These are phyloP conservation scores for Austrofundulus limnaeus DNA, from an alignment of 2,113 vertebrate genomes.

Conservation along the genomic window DNA sequence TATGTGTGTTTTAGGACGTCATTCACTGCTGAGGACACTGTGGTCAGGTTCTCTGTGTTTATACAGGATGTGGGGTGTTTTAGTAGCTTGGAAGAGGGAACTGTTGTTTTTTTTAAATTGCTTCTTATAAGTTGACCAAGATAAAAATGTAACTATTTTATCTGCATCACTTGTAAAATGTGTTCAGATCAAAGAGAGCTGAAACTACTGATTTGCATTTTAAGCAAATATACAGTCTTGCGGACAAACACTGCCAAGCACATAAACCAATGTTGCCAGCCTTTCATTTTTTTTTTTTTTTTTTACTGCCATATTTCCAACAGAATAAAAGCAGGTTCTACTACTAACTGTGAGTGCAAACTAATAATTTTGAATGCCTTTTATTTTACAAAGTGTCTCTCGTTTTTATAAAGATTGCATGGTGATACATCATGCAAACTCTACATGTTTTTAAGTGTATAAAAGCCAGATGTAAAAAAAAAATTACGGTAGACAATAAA, in stretches of 20 bases:
- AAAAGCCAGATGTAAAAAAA: too few relatives aligned
- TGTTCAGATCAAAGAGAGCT: too few relatives aligned
- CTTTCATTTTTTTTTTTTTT: not conserved
- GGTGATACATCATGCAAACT: too few relatives aligned
- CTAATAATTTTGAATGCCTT: not conserved
- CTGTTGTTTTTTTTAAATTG: too few relatives aligned
- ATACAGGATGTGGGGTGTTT: not conserved
- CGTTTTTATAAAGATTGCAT: not conserved
- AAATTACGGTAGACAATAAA: too few relatives aligned
- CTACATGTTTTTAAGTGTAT: too few relatives aligned
- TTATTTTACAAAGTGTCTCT: not conserved
- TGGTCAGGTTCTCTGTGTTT: not conserved
- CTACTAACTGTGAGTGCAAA: not conserved
- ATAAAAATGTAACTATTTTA: too few relatives aligned
- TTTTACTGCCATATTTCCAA: not conserved
- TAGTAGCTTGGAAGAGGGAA: not conserved
- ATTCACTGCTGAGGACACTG: not conserved
- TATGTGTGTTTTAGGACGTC: slow-evolving; percentile 6
- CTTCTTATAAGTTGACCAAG: not conserved
- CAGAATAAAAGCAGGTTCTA: not conserved
- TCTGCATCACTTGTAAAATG: too few relatives aligned
- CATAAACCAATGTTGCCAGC: not conserved
- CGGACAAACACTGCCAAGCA: not conserved
- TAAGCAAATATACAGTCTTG: not conserved
- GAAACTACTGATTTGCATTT: not conserved